A percentile compares a stretch with the other conserved stretches of the same genome.
phyloP scores from a whole-genome alignment of 1,140 invertebrate species.

The Drosophila auraria region DNA sequence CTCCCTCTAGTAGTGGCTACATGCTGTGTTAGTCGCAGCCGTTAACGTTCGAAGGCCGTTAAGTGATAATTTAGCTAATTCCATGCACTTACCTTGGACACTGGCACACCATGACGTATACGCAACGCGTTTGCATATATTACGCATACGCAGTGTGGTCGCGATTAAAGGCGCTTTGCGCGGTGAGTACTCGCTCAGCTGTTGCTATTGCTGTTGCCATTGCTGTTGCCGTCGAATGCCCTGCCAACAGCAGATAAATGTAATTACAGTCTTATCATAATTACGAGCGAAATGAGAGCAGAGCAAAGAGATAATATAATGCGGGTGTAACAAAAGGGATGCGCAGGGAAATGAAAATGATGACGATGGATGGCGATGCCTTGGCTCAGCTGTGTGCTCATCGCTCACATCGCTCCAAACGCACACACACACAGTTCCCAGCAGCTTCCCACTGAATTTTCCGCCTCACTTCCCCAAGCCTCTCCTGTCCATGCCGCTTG shows the following conservation, averaged over 20 bases:
- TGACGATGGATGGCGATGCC: constrained; percentile 68
- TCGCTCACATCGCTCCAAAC: constrained; percentile 34
- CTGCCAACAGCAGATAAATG: constrained; percentile 78
- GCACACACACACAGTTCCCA: constrained; percentile 1
- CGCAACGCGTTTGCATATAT: constrained; percentile 59
- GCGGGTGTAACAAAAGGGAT: constrained; percentile 25
- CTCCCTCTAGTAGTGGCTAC: not conserved
- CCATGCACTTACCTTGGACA: constrained; percentile 53
- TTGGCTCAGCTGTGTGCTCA: constrained; percentile 50
- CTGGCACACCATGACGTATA: constrained; percentile 59
- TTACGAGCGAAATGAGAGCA: constrained; percentile 62
- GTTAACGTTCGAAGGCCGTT: constrained; percentile 36
- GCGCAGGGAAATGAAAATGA: constrained; percentile 32
- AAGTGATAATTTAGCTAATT: constrained; percentile 47
- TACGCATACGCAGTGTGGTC: constrained; percentile 69
- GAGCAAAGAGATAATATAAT: constrained; percentile 37
- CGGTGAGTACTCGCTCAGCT: constrained; percentile 25
- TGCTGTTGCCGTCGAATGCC: constrained; percentile 37
- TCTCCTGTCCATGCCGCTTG: not conserved
- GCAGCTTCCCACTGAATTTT: constrained; percentile 14
- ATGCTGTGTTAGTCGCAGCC: constrained; percentile 38
- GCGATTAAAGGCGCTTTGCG: constrained; percentile 33
- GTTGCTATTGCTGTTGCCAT: constrained; percentile 13
- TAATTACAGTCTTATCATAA: constrained; percentile 83
- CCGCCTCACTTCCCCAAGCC: not conserved